Evolutionary conservation across 2,113 vertebrate species (phyloP).

Genomic region (Lipophrys pholis): DNA sequence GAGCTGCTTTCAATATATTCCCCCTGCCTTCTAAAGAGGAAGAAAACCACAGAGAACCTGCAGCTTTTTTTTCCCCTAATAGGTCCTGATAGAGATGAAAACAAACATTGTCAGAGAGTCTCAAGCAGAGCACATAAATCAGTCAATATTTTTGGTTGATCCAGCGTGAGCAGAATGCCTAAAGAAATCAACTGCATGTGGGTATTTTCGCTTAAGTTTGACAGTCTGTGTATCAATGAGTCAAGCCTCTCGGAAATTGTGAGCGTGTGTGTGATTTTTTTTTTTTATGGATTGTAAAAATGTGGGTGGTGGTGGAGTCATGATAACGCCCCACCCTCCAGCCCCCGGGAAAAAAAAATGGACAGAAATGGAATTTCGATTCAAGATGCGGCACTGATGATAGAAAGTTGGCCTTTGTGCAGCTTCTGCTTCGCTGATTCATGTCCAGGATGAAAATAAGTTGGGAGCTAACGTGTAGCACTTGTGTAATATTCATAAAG

Average conservation of each 20-base stretch:
- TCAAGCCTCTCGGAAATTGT: background rate
- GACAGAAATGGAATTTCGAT: slow-evolving; percentile 7
- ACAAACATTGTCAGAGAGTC: slow-evolving; percentile 34
- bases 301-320: background rate
- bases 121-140: slow-evolving; percentile 40
- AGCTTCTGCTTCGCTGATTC: slow-evolving; percentile 20
- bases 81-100: slow-evolving; percentile 53
- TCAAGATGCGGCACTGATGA: slow-evolving; percentile 3
- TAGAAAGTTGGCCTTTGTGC: slow-evolving; percentile 18
- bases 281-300: slow-evolving; percentile 11
- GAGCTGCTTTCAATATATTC: slow-evolving; percentile 52
- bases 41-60: slow-evolving; percentile 45
- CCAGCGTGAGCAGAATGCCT: slow-evolving; percentile 39
- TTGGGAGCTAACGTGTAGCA: slow-evolving; percentile 1
- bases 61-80: slow-evolving; percentile 24
- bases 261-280: background rate
- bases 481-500: slow-evolving; percentile 9
- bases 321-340: no score
- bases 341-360: background rate
- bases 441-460: background rate
- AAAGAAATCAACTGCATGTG: slow-evolving; percentile 2
- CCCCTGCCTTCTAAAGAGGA: slow-evolving; percentile 20
- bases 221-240: background rate
- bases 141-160: slow-evolving; percentile 35
- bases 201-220: background rate